Evolutionary conservation across 2,113 vertebrate species (phyloP).

Genomic region (Myrmophylax atrothorax): DNA sequence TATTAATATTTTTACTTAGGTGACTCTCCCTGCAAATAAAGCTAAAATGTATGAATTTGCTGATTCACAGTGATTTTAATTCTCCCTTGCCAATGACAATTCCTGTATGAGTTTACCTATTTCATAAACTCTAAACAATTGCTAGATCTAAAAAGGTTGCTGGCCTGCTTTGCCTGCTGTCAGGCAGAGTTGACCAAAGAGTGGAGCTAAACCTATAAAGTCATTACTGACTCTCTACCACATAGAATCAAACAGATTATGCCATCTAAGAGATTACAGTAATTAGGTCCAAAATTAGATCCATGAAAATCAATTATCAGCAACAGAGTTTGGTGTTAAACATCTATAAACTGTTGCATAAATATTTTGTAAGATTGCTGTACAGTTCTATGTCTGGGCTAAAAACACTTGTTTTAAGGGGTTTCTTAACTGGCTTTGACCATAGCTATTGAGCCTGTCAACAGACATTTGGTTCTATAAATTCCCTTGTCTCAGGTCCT

Average conservation of each 20-base stretch:
- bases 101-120: not conserved
- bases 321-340: not conserved
- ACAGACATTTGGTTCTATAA: not conserved
- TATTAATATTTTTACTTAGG: not conserved
- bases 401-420: not conserved
- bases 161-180: not conserved
- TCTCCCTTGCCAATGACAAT: not conserved
- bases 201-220: not conserved
- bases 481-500: not conserved
- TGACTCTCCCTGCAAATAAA: not conserved
- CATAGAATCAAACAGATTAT: not conserved
- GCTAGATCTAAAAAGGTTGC: not conserved
- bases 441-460: not conserved
- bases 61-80: not conserved
- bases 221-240: not conserved
- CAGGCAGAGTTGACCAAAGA: rapidly evolving
- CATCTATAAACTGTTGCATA: not conserved
- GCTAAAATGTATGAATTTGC: not conserved
- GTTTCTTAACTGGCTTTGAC: not conserved
- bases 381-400: not conserved
- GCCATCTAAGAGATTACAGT: not conserved
- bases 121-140: not conserved
- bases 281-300: slow-evolving; percentile 4
- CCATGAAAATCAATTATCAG: not conserved
- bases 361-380: not conserved